Evolutionary conservation across 2,888 invertebrate genomes (phyloP).

Genomic region (Euplagia quadripunctaria): DNA sequence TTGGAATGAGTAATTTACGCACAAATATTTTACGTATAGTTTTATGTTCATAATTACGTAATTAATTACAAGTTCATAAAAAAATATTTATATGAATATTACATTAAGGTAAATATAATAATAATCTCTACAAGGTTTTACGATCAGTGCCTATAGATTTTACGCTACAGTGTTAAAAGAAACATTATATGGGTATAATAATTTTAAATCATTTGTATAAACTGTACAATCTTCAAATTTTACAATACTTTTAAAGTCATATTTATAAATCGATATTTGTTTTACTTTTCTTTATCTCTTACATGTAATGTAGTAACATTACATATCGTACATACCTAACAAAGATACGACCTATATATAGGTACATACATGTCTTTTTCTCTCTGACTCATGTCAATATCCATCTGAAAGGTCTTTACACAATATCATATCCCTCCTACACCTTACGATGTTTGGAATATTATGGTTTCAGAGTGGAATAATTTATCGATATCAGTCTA

Average conservation of each 20-base stretch:
- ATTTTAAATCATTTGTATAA: too few relatives aligned
- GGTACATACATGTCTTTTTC: neutral
- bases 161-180: too few relatives aligned
- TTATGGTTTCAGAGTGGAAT: constrained; percentile 62
- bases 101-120: neutral
- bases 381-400: neutral
- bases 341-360: neutral
- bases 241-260: neutral
- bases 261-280: neutral
- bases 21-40: neutral
- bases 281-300: neutral
- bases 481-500: constrained; percentile 71
- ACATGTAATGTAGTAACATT: too few relatives aligned
- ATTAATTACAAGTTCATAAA: neutral
- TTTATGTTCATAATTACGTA: constrained; percentile 6
- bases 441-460: constrained; percentile 57
- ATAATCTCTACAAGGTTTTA: neutral
- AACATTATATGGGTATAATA: too few relatives aligned
- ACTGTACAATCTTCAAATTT: neutral
- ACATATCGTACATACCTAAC: neutral
- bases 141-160: too few relatives aligned
- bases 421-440: constrained; percentile 49
- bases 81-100: neutral
- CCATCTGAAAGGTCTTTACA: constrained; percentile 40
- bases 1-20: neutral